Conservation (phyloP, 2,113 vertebrate species). For the Cygnus atratus region DNA sequence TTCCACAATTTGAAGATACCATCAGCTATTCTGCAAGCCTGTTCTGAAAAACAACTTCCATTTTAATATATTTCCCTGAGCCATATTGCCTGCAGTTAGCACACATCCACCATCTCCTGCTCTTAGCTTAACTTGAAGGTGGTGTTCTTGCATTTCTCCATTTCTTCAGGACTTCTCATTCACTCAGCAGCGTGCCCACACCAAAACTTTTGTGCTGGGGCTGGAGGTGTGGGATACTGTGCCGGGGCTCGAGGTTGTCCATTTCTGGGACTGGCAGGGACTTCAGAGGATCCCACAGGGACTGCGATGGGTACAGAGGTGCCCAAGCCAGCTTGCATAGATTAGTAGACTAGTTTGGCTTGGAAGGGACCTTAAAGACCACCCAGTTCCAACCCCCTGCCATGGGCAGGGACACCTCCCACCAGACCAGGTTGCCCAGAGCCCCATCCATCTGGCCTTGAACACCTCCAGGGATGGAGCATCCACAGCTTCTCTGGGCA, state of each 20-base stretch:
- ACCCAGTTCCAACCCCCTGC: background rate
- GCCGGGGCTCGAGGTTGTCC: background rate
- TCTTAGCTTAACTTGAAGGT: background rate
- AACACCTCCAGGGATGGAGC: background rate
- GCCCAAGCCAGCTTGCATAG: background rate
- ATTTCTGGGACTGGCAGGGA: background rate
- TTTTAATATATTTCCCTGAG: background rate
- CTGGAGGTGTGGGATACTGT: fast-evolving
- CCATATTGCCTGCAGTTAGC: background rate
- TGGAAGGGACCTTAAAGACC: background rate
- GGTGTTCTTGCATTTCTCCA: background rate
- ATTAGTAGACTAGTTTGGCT: background rate
- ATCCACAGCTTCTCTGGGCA: background rate
- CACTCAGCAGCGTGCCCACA: background rate
- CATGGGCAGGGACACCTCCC: background rate
- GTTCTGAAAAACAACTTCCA: background rate
- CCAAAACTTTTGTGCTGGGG: background rate
- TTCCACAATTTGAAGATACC: background rate
- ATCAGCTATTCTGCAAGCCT: background rate
- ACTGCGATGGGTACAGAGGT: fast-evolving
- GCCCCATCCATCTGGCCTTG: background rate
- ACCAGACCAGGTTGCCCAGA: background rate
- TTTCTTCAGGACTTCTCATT: background rate
- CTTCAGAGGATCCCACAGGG: background rate
- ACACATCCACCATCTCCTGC: fast-evolving